phyloP scores from a whole-genome alignment of 2,113 vertebrate species.

The Callocephalon fimbriatum region DNA sequence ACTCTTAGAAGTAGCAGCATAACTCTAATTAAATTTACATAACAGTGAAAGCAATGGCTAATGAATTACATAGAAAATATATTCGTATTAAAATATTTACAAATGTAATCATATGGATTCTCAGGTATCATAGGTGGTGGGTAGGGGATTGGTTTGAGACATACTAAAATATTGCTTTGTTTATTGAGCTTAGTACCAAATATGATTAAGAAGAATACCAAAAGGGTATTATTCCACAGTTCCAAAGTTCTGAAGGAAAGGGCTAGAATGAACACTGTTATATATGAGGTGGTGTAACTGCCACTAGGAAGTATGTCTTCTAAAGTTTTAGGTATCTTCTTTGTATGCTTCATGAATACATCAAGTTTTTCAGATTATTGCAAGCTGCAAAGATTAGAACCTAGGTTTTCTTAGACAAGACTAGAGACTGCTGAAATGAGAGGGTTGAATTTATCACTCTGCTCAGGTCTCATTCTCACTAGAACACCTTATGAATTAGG shows the following conservation, averaged over 20 bases:
- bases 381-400: not conserved
- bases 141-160: not conserved
- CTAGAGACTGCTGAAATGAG: not conserved
- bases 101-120: not conserved
- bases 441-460: not conserved
- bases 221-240: not conserved
- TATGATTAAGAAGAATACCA: not conserved
- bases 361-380: not conserved
- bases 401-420: not conserved
- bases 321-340: not conserved
- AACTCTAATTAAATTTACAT: not conserved
- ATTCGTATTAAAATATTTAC: not conserved
- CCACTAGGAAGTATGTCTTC: not conserved
- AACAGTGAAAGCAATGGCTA: not conserved
- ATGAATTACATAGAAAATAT: not conserved
- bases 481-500: not conserved
- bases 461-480: not conserved
- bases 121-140: not conserved
- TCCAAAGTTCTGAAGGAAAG: not conserved
- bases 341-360: not conserved
- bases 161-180: not conserved
- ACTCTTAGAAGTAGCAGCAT: not conserved
- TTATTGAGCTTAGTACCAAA: not conserved
- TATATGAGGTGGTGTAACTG: not conserved
- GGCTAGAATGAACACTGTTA: not conserved